phyloP scores from a whole-genome alignment of 1,140 invertebrate genomes.

The Scaptomyza montana region DNA sequence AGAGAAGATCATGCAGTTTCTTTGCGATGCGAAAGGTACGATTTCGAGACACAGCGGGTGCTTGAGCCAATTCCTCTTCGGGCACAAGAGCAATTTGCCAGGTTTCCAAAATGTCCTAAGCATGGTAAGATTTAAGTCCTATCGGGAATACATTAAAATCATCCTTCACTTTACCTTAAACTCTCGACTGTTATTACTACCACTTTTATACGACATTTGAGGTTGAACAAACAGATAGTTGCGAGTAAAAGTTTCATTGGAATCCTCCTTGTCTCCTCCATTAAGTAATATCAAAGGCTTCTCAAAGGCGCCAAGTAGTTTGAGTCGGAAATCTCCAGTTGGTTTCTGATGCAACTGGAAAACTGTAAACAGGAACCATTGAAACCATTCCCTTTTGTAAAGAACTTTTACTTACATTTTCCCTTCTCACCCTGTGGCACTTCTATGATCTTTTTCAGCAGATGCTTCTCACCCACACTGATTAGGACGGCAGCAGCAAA shows the following conservation, averaged over 20 bases:
- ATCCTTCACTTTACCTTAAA: slow-evolving; percentile 45
- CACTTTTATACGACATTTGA: slow-evolving; percentile 46
- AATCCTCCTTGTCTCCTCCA: background rate
- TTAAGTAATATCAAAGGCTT: slow-evolving; percentile 21
- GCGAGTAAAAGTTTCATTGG: slow-evolving; percentile 49
- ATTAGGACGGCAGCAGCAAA: slow-evolving; percentile 70
- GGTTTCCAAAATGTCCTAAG: slow-evolving; percentile 62
- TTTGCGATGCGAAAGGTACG: slow-evolving; percentile 63
- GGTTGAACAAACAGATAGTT: slow-evolving; percentile 70
- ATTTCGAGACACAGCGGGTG: slow-evolving; percentile 61
- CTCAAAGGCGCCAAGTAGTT: slow-evolving; percentile 67
- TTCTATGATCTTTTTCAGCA: slow-evolving; percentile 72
- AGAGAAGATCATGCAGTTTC: slow-evolving; percentile 46
- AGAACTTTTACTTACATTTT: slow-evolving; percentile 52
- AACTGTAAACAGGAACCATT: slow-evolving; percentile 29
- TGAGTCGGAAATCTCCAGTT: slow-evolving; percentile 69
- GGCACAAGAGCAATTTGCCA: slow-evolving; percentile 63
- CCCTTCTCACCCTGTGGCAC: slow-evolving; percentile 64
- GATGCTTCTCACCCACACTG: slow-evolving; percentile 72
- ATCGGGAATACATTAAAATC: background rate
- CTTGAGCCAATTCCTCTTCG: slow-evolving; percentile 48
- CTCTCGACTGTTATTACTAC: slow-evolving; percentile 39
- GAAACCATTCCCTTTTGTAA: background rate
- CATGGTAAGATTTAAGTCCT: no score
- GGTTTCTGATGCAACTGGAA: slow-evolving; percentile 69